Conservation (phyloP, 2,888 invertebrate species). For the Diaprepes abbreviatus region DNA sequence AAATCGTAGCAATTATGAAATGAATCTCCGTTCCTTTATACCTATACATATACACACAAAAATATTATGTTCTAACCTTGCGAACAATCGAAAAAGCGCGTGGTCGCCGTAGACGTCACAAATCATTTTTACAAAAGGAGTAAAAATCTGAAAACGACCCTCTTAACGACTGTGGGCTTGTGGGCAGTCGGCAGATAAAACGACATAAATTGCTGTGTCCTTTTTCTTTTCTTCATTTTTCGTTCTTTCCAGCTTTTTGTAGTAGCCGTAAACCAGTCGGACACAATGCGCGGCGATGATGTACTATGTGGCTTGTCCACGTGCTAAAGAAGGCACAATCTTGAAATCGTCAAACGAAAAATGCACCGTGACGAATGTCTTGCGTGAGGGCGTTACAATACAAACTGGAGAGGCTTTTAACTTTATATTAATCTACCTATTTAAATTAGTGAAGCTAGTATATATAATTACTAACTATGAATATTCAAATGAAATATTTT, state of each 20-base stretch:
- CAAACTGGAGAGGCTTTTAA: too few relatives aligned
- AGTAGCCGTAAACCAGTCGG: conserved; percentile 12
- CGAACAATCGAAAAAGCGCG: not conserved
- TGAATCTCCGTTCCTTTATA: too few relatives aligned
- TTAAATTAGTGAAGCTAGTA: too few relatives aligned
- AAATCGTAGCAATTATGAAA: too few relatives aligned
- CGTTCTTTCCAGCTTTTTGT: conserved; percentile 1
- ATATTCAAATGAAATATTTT: too few relatives aligned
- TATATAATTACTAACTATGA: too few relatives aligned
- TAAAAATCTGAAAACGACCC: conserved; percentile 1
- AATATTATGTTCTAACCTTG: too few relatives aligned
- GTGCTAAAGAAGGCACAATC: not conserved
- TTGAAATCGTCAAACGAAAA: not conserved
- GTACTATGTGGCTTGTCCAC: not conserved
- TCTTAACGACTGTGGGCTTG: conserved; percentile 13
- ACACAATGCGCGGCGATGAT: not conserved
- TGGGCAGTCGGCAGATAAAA: conserved; percentile 8
- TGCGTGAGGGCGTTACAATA: not conserved
- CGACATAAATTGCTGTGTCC: not conserved
- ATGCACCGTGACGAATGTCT: not conserved
- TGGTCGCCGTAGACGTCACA: not conserved
- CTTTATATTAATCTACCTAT: too few relatives aligned
- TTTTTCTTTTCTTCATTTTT: not conserved
- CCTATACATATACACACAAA: too few relatives aligned
- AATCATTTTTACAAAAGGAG: conserved; percentile 4